phyloP scores from a whole-genome alignment of 1,140 invertebrate genomes.

The Camponotus vicinus region DNA sequence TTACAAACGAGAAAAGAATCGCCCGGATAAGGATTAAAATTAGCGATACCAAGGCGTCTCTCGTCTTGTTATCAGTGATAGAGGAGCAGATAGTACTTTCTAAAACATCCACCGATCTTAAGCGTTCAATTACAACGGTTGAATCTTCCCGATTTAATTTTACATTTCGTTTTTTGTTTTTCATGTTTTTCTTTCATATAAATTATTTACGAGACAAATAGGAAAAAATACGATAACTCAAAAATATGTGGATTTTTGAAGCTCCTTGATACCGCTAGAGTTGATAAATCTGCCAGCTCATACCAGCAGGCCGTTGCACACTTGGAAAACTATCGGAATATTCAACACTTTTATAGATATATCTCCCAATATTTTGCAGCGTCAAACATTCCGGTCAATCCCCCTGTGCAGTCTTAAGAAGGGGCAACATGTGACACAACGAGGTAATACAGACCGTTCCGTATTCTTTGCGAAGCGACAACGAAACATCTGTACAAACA shows the following conservation, averaged over 20 bases:
- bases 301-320: slow-evolving; percentile 23
- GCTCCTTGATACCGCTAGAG: slow-evolving; percentile 37
- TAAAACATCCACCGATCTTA: slow-evolving; percentile 3
- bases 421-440: neutral
- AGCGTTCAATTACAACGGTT: neutral
- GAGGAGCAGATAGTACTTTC: neutral
- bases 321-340: slow-evolving; percentile 11
- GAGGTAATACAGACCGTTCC: neutral
- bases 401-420: neutral
- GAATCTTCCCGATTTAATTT: neutral
- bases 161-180: neutral
- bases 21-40: slow-evolving; percentile 31
- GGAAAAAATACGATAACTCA: slow-evolving; percentile 41
- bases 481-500: neutral
- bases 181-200: neutral
- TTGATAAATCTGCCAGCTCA: slow-evolving; percentile 32
- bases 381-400: slow-evolving; percentile 24
- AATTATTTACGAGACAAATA: slow-evolving; percentile 23
- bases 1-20: neutral
- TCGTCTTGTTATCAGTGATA: neutral
- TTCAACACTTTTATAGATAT: neutral
- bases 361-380: neutral
- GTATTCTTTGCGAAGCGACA: neutral
- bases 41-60: slow-evolving; percentile 35
- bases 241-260: neutral